Evolutionary conservation across 2,888 invertebrate species (phyloP), one percentile per base, ranked within the genome.

Genomic region (Torymus aiolomorphi): DNA sequence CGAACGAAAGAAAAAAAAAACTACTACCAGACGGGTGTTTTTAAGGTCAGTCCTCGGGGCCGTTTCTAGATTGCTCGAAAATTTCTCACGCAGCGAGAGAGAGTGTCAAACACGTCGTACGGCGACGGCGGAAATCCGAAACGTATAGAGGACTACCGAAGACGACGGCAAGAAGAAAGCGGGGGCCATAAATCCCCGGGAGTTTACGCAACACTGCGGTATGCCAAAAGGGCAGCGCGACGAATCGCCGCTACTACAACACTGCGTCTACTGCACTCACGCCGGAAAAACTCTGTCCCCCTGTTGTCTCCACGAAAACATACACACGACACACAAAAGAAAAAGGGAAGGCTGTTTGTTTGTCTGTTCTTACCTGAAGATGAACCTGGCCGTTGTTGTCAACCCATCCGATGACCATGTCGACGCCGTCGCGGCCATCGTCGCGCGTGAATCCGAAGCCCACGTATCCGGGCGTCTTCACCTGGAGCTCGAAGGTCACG

Each of bases 331-430:
- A 51, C 11, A 61, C 11, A 66, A 66, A 52, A 49, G 31, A 24
- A 52, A 20, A 57, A 13, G 20, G 49, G 52, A 67, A 49, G 10
- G 13, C 8, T 42, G 42, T 8, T 31, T 42, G 5, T 10, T 42
- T 42, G n/a, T 14, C 20, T 20, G 20, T 2, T 56, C 94, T 94
- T 91, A 96, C 96, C 94, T 96, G 94, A 91, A 96, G 93, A 91
- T 95, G 94, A 86, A 95, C 95, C 91, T 94, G 93, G 88, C 94
- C 94, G 86, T 95, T 94, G 84, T 91, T 90, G 91, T 96, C 95
- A 85, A 97, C 95, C 97, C 97, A 97, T 80, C 96, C 97, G 88
- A 97, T 94, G 84, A 97, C 94, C 91, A 97, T 94, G 92, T 97
- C 97, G 80, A 96, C 94, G 66, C 95, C 96, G 87, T 94, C 93